Evolutionary conservation across 1,140 invertebrate genomes (phyloP).

Genomic region (Diuraphis noxia): DNA sequence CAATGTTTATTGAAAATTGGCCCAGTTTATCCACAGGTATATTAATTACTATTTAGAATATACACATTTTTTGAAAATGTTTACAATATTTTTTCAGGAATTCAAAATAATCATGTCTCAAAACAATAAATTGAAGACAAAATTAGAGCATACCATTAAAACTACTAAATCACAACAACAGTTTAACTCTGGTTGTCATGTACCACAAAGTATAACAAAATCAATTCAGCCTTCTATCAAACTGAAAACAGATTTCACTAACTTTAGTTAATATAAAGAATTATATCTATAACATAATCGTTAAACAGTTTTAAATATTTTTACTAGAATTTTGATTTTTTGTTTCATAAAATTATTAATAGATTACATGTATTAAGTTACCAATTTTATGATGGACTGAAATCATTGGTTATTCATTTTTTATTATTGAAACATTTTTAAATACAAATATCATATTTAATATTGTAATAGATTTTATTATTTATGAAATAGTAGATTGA

Average conservation of each 20-base stretch:
- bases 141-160: slow-evolving; percentile 84
- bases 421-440: not conserved
- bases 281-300: not conserved
- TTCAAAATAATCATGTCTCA: slow-evolving; percentile 88
- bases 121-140: slow-evolving; percentile 74
- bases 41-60: not conserved
- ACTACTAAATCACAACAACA: slow-evolving; percentile 68
- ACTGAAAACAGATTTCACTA: slow-evolving; percentile 94
- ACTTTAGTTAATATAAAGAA: slow-evolving; percentile 66
- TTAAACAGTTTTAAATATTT: not conserved
- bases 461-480: not conserved
- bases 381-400: not conserved
- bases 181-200: slow-evolving; percentile 60
- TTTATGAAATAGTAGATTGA: not conserved
- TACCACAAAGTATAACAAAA: slow-evolving; percentile 61
- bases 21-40: slow-evolving; percentile 83
- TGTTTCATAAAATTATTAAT: not conserved
- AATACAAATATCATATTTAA: not conserved
- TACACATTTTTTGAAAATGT: slow-evolving; percentile 59
- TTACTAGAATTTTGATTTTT: not conserved
- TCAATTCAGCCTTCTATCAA: slow-evolving; percentile 80
- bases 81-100: slow-evolving; percentile 66
- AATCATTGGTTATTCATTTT: not conserved
- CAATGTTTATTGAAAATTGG: slow-evolving; percentile 89
- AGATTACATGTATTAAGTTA: slow-evolving; percentile 24